phyloP scores from a whole-genome alignment of 2,113 vertebrate species.

The Falcunculus frontatus region DNA sequence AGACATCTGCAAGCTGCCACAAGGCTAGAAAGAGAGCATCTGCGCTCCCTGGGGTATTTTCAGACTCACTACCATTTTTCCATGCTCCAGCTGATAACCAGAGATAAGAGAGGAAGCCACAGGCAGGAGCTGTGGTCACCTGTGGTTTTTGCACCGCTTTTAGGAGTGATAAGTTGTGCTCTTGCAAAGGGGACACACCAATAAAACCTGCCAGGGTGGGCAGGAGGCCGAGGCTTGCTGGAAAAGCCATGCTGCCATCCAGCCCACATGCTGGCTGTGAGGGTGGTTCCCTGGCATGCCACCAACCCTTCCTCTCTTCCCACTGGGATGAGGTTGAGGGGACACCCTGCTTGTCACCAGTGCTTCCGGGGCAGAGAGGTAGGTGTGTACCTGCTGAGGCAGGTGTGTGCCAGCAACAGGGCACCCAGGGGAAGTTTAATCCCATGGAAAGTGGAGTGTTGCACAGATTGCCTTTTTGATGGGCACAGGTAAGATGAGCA shows the following conservation, averaged over 20 bases:
- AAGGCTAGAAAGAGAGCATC: background rate
- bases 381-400: background rate
- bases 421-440: background rate
- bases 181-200: background rate
- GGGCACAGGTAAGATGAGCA: background rate
- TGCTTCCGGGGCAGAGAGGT: background rate
- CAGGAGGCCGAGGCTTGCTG: background rate
- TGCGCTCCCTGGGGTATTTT: background rate
- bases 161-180: background rate
- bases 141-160: background rate
- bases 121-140: background rate
- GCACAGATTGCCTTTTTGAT: background rate
- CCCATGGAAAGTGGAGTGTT: background rate
- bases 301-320: background rate
- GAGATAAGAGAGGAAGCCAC: background rate
- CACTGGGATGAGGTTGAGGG: background rate
- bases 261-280: accelerated
- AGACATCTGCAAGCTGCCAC: background rate
- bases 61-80: background rate
- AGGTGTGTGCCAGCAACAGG: accelerated
- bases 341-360: background rate
- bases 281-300: accelerated
- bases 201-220: background rate
- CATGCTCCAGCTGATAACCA: background rate
- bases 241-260: background rate